phyloP scores from a whole-genome alignment of 2,888 invertebrate genomes.

The Polyploca ridens region DNA sequence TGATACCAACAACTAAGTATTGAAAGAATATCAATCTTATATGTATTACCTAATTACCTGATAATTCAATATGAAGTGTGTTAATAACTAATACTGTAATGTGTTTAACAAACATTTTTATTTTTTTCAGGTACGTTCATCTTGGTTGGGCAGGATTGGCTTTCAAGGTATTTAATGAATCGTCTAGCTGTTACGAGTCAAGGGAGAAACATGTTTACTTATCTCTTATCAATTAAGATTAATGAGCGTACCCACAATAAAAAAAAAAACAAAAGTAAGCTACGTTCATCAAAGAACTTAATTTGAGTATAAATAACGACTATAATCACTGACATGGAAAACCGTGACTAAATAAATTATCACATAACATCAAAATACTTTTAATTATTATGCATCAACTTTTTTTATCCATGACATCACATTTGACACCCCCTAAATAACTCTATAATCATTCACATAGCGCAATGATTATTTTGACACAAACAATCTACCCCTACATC shows the following conservation, averaged over 20 bases:
- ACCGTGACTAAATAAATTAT: slow-evolving; percentile 1
- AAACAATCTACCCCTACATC: slow-evolving; percentile 2
- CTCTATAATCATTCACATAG: background rate
- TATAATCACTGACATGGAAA: too few relatives aligned
- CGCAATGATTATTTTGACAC: background rate
- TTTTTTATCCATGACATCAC: background rate
- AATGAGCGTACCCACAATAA: too few relatives aligned
- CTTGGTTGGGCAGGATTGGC: background rate
- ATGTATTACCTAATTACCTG: too few relatives aligned
- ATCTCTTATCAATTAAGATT: too few relatives aligned
- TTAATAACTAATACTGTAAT: background rate
- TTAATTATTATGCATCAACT: background rate
- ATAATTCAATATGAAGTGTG: too few relatives aligned
- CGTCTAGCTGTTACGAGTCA: background rate
- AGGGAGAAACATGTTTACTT: too few relatives aligned
- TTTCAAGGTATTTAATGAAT: background rate
- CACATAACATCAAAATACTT: background rate
- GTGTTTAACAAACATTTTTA: background rate
- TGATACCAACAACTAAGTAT: too few relatives aligned
- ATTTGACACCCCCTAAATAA: background rate
- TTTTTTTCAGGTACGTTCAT: slow-evolving; percentile 7
- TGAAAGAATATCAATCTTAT: too few relatives aligned
- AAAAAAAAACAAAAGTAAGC: too few relatives aligned
- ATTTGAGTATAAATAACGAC: too few relatives aligned
- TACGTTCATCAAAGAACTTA: too few relatives aligned